Conservation (phyloP, 2,888 invertebrate species). For the Prenolepis imparis region DNA sequence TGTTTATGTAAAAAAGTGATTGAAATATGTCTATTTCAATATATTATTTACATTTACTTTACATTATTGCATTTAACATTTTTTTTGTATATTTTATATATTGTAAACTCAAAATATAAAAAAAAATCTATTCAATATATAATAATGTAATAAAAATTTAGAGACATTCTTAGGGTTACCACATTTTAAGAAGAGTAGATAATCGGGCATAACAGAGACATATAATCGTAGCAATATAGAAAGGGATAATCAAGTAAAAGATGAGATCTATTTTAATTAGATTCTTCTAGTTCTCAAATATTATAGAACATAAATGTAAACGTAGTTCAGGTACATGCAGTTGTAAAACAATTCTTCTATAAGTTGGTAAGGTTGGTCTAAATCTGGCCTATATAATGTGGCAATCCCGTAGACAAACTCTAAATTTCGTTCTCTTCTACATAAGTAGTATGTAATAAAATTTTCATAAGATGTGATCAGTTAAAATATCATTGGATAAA, state of each 20-base stretch:
- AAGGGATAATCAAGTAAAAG: conserved; percentile 22
- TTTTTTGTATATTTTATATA: not conserved
- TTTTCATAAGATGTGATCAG: not conserved
- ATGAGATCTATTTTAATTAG: conserved; percentile 11
- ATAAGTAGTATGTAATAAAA: conserved; percentile 21
- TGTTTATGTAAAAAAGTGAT: not conserved
- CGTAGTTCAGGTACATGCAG: conserved; percentile 34
- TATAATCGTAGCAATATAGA: not conserved
- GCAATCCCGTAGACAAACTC: conserved; percentile 31
- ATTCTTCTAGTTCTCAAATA: conserved; percentile 7
- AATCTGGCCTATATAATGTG: conserved; percentile 1
- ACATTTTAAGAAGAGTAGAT: conserved; percentile 5
- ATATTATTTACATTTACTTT: conserved; percentile 9
- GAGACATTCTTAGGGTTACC: conserved; percentile 37
- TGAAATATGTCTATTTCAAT: conserved; percentile 13
- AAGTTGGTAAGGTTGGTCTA: not conserved
- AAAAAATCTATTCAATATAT: not conserved
- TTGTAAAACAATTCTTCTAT: conserved; percentile 5
- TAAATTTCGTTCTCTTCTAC: conserved; percentile 17
- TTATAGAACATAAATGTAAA: conserved; percentile 35
- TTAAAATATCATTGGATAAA: conserved; percentile 25
- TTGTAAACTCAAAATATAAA: conserved; percentile 19
- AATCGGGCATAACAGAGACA: too few relatives aligned
- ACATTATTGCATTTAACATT: conserved; percentile 25
- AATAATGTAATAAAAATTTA: conserved; percentile 20